Evolutionary conservation across 2,797 vertebrate genomes (phyloP), one percentile per base, ranked within the genome.

Genomic region (Remorina albescens): DNA sequence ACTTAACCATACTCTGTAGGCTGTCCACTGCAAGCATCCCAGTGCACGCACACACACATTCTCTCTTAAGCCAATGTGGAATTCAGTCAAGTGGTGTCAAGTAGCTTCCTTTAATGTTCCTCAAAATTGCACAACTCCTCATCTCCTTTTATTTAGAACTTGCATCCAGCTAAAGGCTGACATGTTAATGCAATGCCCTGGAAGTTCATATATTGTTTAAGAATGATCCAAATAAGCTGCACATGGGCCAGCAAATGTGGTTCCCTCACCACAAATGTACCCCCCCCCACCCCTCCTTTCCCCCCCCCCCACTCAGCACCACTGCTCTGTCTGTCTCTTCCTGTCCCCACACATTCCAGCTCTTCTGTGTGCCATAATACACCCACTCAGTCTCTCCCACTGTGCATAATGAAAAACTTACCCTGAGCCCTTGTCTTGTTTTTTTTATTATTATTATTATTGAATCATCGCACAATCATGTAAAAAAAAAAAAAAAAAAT

Each of bases 261-360:
- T 18, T 77, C 67, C 64, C 60, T 62, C 62, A 25, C 71, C 57
- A 46, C 19, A 67, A 74, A 83, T 67, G 62, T 30, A 28, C 56
- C 6, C 39, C 9, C 37, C 15, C 44, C 11, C 53, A 47, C 41
- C 12, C 8, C 53, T 69, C 67, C 53, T 15, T 50, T 37, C 56
- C 6, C 39, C 9, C 19, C 10, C 57, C 64, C 59, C 32, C 59
- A 83, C 84, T 88, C 78, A 74, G 83, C 85, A 79, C 53, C 77
- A 66, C 75, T 42, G 67, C 68, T 69, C 74, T 64, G 79, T 84
- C 77, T 71, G 62, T 76, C 81, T 86, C 73, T 84, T 86, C 80
- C 83, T 78, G 85, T 88, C 87, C 76, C 83, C 85, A 76, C 82
- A 89, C 89, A 89, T 92, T 92, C 87, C 90, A 53, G 70, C 82